These are phyloP conservation scores for Lordiphosa clarofinis DNA, from an alignment of 1,140 invertebrate genomes.

Conservation along the genomic window DNA sequence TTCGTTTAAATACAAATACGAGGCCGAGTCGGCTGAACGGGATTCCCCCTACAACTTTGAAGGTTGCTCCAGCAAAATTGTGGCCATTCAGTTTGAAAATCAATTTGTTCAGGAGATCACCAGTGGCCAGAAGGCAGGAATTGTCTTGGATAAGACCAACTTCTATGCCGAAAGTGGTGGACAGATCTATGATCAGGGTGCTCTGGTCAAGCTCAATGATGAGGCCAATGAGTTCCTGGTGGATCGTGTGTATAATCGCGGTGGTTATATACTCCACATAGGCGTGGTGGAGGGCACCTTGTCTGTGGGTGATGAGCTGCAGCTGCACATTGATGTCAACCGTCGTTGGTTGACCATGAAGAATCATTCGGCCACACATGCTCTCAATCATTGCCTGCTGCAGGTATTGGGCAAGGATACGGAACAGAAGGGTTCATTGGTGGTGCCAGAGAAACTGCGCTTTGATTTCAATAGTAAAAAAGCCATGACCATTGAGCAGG, in stretches of 20 bases:
- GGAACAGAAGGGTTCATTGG: constrained; percentile 98
- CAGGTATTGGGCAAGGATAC: constrained; percentile 93
- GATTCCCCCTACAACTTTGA: constrained; percentile 87
- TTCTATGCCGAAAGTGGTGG: constrained; percentile 99
- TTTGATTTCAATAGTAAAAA: constrained; percentile 99
- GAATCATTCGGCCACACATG: constrained; percentile 99
- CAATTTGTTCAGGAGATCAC: constrained; percentile 92
- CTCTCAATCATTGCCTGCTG: constrained; percentile 96
- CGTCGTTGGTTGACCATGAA: constrained; percentile 95
- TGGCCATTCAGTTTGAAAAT: constrained; percentile 88
- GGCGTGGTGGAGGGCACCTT: constrained; percentile 92
- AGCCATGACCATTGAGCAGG: constrained; percentile 92
- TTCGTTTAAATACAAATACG: constrained; percentile 94
- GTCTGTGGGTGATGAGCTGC: constrained; percentile 92
- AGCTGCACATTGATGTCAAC: constrained; percentile 90
- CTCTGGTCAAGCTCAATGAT: constrained; percentile 92
- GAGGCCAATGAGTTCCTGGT: constrained; percentile 95
- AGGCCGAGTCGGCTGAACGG: constrained; percentile 82
- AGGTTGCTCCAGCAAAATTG: constrained; percentile 84
- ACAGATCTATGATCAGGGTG: constrained; percentile 98
- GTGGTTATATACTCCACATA: constrained; percentile 97
- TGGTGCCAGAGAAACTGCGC: constrained; percentile 96
- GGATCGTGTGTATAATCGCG: constrained; percentile 97
- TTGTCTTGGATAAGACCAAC: constrained; percentile 95
- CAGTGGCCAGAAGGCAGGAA: constrained; percentile 93